These are phyloP conservation scores for Hyposoter didymator DNA, from an alignment of 2,888 invertebrate genomes.

Conservation along the genomic window DNA sequence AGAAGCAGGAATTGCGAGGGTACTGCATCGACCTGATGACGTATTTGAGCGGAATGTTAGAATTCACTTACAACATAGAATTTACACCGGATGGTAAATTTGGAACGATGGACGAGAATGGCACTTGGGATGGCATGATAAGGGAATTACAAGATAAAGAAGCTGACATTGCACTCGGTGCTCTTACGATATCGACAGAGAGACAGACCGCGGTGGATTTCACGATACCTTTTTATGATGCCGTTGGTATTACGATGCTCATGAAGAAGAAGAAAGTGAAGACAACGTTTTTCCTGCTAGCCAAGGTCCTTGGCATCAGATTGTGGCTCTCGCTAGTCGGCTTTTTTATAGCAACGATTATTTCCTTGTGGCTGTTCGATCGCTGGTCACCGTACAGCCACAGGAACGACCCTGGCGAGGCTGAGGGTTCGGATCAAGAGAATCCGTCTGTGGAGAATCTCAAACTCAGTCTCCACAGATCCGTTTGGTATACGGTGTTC, in stretches of 20 bases:
- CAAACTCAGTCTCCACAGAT: slow-evolving; percentile 98
- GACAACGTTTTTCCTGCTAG: slow-evolving; percentile 97
- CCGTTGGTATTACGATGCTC: slow-evolving; percentile 98
- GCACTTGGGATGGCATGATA: slow-evolving; percentile 94
- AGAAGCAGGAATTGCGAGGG: slow-evolving; percentile 86
- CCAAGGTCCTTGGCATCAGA: slow-evolving; percentile 97
- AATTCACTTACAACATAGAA: slow-evolving; percentile 95
- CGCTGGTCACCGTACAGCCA: slow-evolving; percentile 99
- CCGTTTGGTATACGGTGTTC: slow-evolving; percentile 99
- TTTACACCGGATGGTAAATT: slow-evolving; percentile 93
- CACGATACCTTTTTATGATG: slow-evolving; percentile 98
- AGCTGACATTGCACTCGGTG: slow-evolving; percentile 97
- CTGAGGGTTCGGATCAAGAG: slow-evolving; percentile 89
- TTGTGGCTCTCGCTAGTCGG: slow-evolving; percentile 98
- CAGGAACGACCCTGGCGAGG: slow-evolving; percentile 96
- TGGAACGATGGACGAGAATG: slow-evolving; percentile 95
- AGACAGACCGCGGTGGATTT: slow-evolving; percentile 98
- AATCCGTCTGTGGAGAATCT: too few species aligned
- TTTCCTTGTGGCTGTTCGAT: slow-evolving; percentile 98
- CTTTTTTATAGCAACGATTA: slow-evolving; percentile 97
- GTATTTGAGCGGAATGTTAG: slow-evolving; percentile 88
- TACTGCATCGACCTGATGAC: slow-evolving; percentile 98
- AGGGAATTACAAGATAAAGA: slow-evolving; percentile 92
- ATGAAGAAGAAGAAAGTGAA: slow-evolving; percentile 95
- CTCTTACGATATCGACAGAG: slow-evolving; percentile 98